phyloP scores from a whole-genome alignment of 1,140 invertebrate species.

The Pseudobourletiella spinata region DNA sequence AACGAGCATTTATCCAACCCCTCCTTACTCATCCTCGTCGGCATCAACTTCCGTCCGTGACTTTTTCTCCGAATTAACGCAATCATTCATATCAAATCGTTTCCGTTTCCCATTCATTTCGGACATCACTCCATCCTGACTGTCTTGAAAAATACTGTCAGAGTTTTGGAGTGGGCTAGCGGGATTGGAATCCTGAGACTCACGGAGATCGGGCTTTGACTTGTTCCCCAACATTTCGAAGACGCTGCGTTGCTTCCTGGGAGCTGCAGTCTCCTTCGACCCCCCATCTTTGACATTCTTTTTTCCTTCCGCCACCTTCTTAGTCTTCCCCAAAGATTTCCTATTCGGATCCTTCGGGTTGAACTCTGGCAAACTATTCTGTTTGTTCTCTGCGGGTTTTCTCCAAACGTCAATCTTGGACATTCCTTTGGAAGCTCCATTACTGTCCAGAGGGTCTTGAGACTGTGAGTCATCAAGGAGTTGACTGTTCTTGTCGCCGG shows the following conservation, averaged over 20 bases:
- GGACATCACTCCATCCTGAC: not conserved
- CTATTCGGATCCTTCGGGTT: conserved; percentile 22
- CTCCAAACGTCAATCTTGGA: conserved; percentile 32
- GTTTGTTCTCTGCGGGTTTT: conserved; percentile 30
- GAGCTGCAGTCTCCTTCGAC: not conserved
- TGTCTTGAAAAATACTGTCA: too few relatives aligned
- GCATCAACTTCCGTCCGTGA: not conserved
- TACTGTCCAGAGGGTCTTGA: not conserved
- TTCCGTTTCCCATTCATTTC: not conserved
- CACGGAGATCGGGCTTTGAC: not conserved
- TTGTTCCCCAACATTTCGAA: conserved; percentile 19
- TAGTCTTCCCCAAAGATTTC: not conserved
- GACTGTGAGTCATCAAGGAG: not conserved
- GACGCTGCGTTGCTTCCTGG: conserved; percentile 12
- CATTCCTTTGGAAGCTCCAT: conserved; percentile 14
- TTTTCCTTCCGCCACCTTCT: conserved; percentile 2
- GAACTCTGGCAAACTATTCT: conserved; percentile 20
- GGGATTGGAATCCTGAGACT: conserved; percentile 7
- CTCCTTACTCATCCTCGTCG: not conserved
- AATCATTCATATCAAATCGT: not conserved
- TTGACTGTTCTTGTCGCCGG: not conserved
- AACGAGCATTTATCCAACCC: not conserved
- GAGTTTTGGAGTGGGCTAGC: too few relatives aligned
- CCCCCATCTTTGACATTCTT: not conserved
- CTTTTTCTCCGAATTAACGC: not conserved